A percentile compares a stretch with the other conserved stretches of the same genome.
Evolutionary conservation across 2,113 vertebrate species (phyloP).

Genomic region (Pao palembangensis): DNA sequence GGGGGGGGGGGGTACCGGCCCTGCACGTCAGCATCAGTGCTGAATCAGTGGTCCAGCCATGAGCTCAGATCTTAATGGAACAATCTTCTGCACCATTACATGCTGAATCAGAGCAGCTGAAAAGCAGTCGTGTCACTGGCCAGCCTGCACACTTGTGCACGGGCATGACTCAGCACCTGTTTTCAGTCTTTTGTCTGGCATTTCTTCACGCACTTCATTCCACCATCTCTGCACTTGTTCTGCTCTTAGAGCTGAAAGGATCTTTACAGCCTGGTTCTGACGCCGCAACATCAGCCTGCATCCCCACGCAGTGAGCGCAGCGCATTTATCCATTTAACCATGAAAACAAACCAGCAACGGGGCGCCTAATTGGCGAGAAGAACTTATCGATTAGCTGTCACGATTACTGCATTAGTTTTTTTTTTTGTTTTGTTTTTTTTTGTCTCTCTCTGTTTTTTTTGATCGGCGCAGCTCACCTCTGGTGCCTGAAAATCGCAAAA

Average conservation of each 20-base stretch:
- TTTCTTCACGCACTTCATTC: neutral
- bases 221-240: neutral
- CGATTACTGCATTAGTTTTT: too few relatives aligned
- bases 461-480: neutral
- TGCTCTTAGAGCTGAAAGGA: neutral
- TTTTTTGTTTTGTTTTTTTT: too few relatives aligned
- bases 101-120: neutral
- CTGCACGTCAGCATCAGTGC: slow-evolving; percentile 8
- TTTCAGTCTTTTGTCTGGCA: slow-evolving; percentile 2
- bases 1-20: slow-evolving; percentile 11
- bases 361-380: slow-evolving; percentile 10
- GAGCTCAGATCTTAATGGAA: neutral
- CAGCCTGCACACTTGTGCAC: slow-evolving; percentile 22
- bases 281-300: slow-evolving; percentile 27
- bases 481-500: slow-evolving; percentile 9
- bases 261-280: slow-evolving; percentile 2
- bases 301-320: slow-evolving; percentile 56
- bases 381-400: too few relatives aligned
- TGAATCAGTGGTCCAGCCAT: neutral
- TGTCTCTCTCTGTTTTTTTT: too few relatives aligned
- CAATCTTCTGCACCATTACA: neutral
- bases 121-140: neutral
- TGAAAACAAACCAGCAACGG: slow-evolving; percentile 1
- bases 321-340: slow-evolving; percentile 24
- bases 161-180: slow-evolving; percentile 65